These are phyloP conservation scores for Mnemiopsis leidyi DNA, from an alignment of 37 sponge, comb jelly and placozoan species.

Conservation along the genomic window DNA sequence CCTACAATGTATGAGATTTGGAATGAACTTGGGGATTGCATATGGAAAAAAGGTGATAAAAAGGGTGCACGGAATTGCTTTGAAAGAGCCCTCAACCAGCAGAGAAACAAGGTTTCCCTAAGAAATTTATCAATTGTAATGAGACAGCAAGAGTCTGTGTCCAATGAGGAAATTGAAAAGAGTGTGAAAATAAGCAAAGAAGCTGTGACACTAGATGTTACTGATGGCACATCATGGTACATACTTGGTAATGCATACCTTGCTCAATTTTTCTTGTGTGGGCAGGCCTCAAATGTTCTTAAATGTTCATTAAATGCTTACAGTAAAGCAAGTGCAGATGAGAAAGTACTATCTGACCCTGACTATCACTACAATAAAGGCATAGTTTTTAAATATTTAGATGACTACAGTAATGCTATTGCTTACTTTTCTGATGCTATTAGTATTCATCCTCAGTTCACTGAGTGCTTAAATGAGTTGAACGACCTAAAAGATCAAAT, in stretches of 20 bases:
- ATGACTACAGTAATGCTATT: constrained; percentile 19
- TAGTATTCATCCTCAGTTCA: constrained; percentile 19
- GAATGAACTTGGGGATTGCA: constrained; percentile 65
- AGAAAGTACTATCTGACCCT: constrained; percentile 56
- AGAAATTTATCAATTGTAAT: constrained; percentile 50
- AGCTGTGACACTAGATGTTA: constrained; percentile 45
- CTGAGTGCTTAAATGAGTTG: constrained; percentile 20
- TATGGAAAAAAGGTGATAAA: constrained; percentile 61
- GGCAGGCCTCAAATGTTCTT: constrained; percentile 50
- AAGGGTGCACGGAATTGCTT: constrained; percentile 43
- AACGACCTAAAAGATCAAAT: constrained; percentile 54
- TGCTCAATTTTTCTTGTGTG: constrained; percentile 61
- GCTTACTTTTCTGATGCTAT: constrained; percentile 48
- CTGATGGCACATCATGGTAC: constrained; percentile 61
- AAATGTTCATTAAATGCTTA: constrained; percentile 55
- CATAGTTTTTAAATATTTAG: constrained; percentile 49
- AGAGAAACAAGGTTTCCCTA: constrained; percentile 46
- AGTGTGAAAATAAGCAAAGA: constrained; percentile 57
- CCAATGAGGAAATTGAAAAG: constrained; percentile 24
- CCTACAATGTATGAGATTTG: constrained; percentile 57
- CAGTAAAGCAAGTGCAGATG: constrained; percentile 39
- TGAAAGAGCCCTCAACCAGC: constrained; percentile 54
- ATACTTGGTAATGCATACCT: constrained; percentile 61
- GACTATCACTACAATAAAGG: constrained; percentile 60
- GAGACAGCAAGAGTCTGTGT: neutral